Percentiles rank a stretch among this genome's conserved stretches.
phyloP scores from a whole-genome alignment of 2,113 vertebrate species.

The Sinocyclocheilus anshuiensis region DNA sequence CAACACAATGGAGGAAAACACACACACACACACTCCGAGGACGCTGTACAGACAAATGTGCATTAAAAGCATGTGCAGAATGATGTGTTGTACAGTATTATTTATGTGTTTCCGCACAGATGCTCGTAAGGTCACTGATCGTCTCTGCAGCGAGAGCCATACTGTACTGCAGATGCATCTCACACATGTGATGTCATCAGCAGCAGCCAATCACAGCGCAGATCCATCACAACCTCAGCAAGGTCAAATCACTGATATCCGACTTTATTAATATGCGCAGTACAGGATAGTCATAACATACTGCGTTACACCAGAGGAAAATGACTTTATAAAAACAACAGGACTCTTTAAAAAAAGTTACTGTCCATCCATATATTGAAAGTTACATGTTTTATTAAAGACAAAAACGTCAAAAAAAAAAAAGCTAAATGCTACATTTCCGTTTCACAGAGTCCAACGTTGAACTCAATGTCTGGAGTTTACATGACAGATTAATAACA shows the following conservation, averaged over 20 bases:
- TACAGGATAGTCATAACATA: slow-evolving; percentile 66
- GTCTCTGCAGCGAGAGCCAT: neutral
- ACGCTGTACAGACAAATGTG: neutral
- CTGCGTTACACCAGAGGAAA: slow-evolving; percentile 59
- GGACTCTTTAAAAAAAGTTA: slow-evolving; percentile 27
- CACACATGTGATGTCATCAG: neutral
- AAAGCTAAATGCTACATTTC: neutral
- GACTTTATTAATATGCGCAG: slow-evolving; percentile 66
- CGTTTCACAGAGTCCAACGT: neutral
- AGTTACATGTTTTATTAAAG: neutral
- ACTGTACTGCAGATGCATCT: neutral
- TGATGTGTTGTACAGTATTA: neutral
- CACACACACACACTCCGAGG: slow-evolving; percentile 7
- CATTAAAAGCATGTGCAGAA: neutral
- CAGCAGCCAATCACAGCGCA: slow-evolving; percentile 23
- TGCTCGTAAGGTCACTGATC: neutral
- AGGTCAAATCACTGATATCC: slow-evolving; percentile 62
- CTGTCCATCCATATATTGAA: neutral
- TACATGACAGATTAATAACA: neutral
- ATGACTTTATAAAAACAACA: slow-evolving; percentile 60
- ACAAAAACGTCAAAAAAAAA: neutral
- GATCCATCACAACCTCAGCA: slow-evolving; percentile 41
- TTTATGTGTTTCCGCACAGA: neutral
- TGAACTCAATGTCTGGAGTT: neutral
- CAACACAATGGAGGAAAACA: slow-evolving; percentile 13